Evolutionary conservation across 2,888 invertebrate species (phyloP), one percentile per base, ranked within the genome.

Genomic region (Crocallis elinguaria): DNA sequence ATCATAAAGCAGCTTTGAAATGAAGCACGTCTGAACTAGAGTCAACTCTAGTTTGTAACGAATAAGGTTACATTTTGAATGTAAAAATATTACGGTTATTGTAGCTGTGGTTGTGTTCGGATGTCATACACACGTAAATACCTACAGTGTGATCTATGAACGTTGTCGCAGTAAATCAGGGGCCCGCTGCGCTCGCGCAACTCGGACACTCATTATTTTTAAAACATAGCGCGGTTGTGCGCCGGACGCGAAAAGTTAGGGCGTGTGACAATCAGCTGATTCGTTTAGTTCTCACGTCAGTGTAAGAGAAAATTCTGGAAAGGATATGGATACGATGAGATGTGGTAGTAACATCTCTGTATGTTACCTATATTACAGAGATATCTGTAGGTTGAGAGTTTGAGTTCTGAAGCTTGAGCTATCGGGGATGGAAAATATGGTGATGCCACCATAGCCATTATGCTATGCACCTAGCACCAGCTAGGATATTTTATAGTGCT

Each of bases 151-250:
- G 79, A 82, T 81, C 75, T 80, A 81, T 77, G 80, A 63, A 58
- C 59, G 58, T 57, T 72, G 79, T 79, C 79, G 67, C 68, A 67
- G 71, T 76, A 75, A 71, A 71, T 79, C 75, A 73, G 67, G 54
- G 58, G 59, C 80, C 79, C 71, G 78, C 77, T 67, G 79, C 64
- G 78, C 69, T 35, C 42, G 65, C 71, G 69, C 75, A 70, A 67
- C 64, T 67, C 61, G 59, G 49, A 64, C 69, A 66, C 71, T 73
- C 78, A 73, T 77, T 84, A 83, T 81, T 84, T 82, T 78, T 79
- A 81, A 81, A 82, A 82, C 80, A 82, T 75, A 75, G 71, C 77
- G 64, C 73, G 70, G 75, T 78, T 74, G 71, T 71, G 79, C 74
- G 73, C 49, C 49, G n/a, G n/a, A n/a, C n/a, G 79, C 79, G 83